Evolutionary conservation across 1,140 invertebrate species (phyloP), one percentile per base, ranked within the genome.

Genomic region (Aphidius ervi): DNA sequence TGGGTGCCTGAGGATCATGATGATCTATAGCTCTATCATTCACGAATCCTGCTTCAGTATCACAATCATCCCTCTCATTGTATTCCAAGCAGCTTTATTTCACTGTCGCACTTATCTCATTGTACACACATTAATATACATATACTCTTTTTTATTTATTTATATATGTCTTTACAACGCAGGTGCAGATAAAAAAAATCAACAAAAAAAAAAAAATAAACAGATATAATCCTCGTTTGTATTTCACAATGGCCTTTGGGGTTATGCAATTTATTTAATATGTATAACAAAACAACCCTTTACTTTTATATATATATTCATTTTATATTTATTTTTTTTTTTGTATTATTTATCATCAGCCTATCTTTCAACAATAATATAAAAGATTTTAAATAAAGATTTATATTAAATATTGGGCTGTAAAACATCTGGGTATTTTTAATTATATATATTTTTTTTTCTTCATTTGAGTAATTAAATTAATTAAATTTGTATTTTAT

Each of bases 21-120:
- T 73, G 72, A 74, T 74, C 72, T 74, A 74, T 73, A 71, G 72
- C 72, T 74, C 71, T 74, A 74, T 74, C 71, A 70, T 70, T 67
- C 69, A 67, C 70, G 56, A 66, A 68, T 61, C 70, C 69, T 71
- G 9, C 9, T 31, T 69, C 68, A 49, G 70, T 62, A 74, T 74
- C 71, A 71, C 72, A 73, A 72, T 72, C 71, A 69, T 72, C 68
- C 68, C 69, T 68, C 65, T 71, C 69, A 71, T 74, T 69, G 70
- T 74, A 68, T 72, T 65, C 67, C 66, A 56, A 58, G 67, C 63
- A 63, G 69, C 66, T 65, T 68, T 71, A 70, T 65, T 31, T 66
- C 67, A 68, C 69, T 67, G 55, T 46, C 56, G 46, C 56, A 55
- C 56, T 52, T 56, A 58, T 56, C 54, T 56, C 45, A 10, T 46